Percentiles rank a stretch among this genome's conserved stretches.
Evolutionary conservation across 2,797 vertebrate species (phyloP).

Genomic region (Esox masquinongy): DNA sequence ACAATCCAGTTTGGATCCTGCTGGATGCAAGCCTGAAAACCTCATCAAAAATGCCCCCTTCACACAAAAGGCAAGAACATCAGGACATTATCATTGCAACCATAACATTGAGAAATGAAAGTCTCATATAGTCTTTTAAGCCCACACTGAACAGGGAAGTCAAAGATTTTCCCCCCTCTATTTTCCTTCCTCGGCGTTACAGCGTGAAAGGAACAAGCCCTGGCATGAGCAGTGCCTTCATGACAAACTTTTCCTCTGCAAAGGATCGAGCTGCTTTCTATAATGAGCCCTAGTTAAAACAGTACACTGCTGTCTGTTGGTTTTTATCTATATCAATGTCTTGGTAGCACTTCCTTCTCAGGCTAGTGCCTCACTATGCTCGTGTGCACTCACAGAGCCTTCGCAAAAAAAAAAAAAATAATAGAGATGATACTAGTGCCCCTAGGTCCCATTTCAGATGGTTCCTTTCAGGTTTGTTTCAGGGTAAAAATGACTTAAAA

Average conservation of each 20-base stretch:
- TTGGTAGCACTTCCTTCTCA: conserved; percentile 25
- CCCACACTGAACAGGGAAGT: conserved; percentile 45
- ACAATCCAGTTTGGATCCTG: neutral
- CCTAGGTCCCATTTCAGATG: conserved; percentile 21
- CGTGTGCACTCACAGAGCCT: conserved; percentile 42
- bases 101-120: neutral
- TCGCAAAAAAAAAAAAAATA: conserved; percentile 1
- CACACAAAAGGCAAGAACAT: neutral
- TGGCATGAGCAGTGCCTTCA: conserved; percentile 31
- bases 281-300: conserved; percentile 66
- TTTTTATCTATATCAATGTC: conserved; percentile 48
- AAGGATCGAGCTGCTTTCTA: conserved; percentile 31
- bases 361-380: conserved; percentile 42
- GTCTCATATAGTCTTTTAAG: conserved; percentile 23
- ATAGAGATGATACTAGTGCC: neutral
- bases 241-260: conserved; percentile 29
- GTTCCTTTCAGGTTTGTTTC: conserved; percentile 34
- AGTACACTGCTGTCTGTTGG: conserved; percentile 37
- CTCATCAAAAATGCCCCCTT: neutral
- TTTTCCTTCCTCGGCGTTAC: conserved; percentile 14
- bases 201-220: conserved; percentile 20
- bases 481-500: conserved; percentile 25
- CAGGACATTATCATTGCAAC: neutral
- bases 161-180: conserved; percentile 15
- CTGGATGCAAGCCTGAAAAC: neutral